phyloP scores from a whole-genome alignment of 1,140 invertebrate genomes.

The Phymorhynchus buccinoides region DNA sequence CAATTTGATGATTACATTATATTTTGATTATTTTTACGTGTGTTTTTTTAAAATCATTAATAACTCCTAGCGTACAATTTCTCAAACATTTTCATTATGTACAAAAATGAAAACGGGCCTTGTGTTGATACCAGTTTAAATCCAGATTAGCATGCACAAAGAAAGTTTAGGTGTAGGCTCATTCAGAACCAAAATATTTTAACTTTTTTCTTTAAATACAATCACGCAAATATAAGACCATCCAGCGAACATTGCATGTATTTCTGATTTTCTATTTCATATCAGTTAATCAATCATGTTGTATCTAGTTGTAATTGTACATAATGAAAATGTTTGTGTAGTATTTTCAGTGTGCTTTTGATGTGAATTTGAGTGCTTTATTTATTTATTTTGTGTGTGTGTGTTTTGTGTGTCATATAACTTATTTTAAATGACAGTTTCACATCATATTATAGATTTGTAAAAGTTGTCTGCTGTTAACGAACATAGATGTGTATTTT shows the following conservation, averaged over 20 bases:
- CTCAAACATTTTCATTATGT: slow-evolving; percentile 50
- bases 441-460: too few species aligned
- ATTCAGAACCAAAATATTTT: background rate
- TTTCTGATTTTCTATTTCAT: slow-evolving; percentile 13
- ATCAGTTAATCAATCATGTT: slow-evolving; percentile 6
- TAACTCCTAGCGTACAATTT: too few species aligned
- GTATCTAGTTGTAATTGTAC: slow-evolving; percentile 24
- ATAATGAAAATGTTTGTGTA: slow-evolving; percentile 41
- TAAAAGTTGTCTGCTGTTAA: too few species aligned
- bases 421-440: too few species aligned
- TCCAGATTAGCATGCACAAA: background rate
- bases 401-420: too few species aligned
- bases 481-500: too few species aligned
- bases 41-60: background rate
- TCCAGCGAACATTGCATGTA: slow-evolving; percentile 14
- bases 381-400: background rate
- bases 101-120: slow-evolving; percentile 43
- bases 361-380: background rate
- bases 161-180: background rate
- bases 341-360: background rate
- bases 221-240: background rate
- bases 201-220: background rate
- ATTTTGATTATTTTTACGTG: slow-evolving; percentile 19
- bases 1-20: slow-evolving; percentile 21
- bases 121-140: slow-evolving; percentile 43